phyloP scores from a whole-genome alignment of 2,113 vertebrate genomes.

The Diadophis punctatus region DNA sequence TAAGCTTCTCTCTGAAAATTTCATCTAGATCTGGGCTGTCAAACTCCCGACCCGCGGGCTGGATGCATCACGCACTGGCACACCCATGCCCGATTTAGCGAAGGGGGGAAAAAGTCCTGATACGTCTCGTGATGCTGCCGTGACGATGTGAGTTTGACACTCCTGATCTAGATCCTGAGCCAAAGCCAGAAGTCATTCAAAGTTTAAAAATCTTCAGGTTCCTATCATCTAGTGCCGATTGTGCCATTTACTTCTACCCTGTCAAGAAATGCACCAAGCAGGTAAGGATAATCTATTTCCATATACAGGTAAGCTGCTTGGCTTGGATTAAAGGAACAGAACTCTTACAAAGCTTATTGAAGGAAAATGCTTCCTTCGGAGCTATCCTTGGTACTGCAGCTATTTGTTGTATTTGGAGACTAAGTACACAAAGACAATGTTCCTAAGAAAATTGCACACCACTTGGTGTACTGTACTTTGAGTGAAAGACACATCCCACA shows the following conservation, averaged over 20 bases:
- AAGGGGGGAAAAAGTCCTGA: no score
- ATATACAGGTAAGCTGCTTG: background rate
- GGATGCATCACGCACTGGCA: no score
- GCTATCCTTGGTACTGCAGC: background rate
- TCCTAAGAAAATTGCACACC: background rate
- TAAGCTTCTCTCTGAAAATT: background rate
- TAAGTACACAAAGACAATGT: background rate
- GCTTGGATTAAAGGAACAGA: background rate
- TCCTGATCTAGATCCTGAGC: background rate
- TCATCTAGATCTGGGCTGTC: background rate
- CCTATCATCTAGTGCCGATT: background rate
- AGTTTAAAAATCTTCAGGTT: background rate
- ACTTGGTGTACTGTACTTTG: background rate
- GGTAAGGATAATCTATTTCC: background rate
- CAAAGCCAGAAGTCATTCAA: background rate
- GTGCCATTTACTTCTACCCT: background rate
- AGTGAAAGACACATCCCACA: background rate
- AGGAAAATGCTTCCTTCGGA: background rate
- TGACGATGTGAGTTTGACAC: no score
- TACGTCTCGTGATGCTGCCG: no score
- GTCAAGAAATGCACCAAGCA: background rate
- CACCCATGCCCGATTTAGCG: no score
- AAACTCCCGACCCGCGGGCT: no score
- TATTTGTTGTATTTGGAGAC: background rate
- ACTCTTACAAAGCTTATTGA: background rate